A percentile compares a stretch with the other conserved stretches of the same genome.
These are phyloP conservation scores for Serilophus lunatus DNA, from an alignment of 2,113 vertebrate species.

Conservation along the genomic window DNA sequence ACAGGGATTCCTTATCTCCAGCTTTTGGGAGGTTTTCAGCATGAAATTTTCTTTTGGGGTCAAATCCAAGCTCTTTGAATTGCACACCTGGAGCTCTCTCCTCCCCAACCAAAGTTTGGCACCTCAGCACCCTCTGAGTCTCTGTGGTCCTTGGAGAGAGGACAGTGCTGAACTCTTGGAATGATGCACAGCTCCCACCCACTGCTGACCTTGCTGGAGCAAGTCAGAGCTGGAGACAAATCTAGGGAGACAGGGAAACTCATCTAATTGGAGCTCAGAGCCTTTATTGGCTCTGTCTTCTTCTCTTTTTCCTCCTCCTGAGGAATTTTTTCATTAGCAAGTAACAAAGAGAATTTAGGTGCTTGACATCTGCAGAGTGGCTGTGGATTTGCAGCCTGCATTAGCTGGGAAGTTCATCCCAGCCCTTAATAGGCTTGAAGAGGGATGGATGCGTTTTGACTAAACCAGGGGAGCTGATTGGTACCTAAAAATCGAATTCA, in stretches of 20 bases:
- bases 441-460: constrained; percentile 66
- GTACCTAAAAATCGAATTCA: constrained; percentile 70
- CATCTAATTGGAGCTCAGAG: constrained; percentile 62
- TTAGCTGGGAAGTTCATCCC: constrained; percentile 58
- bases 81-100: rapidly evolving
- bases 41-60: neutral
- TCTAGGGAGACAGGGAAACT: constrained; percentile 44
- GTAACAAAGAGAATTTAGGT: constrained; percentile 62
- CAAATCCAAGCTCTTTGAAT: neutral
- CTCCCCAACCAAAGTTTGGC: neutral
- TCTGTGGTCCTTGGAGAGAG: neutral
- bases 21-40: neutral
- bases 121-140: neutral
- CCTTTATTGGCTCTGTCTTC: neutral
- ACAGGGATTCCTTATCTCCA: neutral
- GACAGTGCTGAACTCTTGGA: neutral
- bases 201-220: constrained; percentile 48
- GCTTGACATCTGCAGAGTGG: constrained; percentile 33
- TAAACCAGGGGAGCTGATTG: constrained; percentile 66
- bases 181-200: neutral
- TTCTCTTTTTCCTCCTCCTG: neutral
- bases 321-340: constrained; percentile 69
- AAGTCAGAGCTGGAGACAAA: constrained; percentile 60
- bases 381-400: constrained; percentile 57
- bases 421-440: constrained; percentile 68